These are phyloP conservation scores for Drosophila mauritiana DNA, from an alignment of 1,140 invertebrate genomes.

Conservation along the genomic window DNA sequence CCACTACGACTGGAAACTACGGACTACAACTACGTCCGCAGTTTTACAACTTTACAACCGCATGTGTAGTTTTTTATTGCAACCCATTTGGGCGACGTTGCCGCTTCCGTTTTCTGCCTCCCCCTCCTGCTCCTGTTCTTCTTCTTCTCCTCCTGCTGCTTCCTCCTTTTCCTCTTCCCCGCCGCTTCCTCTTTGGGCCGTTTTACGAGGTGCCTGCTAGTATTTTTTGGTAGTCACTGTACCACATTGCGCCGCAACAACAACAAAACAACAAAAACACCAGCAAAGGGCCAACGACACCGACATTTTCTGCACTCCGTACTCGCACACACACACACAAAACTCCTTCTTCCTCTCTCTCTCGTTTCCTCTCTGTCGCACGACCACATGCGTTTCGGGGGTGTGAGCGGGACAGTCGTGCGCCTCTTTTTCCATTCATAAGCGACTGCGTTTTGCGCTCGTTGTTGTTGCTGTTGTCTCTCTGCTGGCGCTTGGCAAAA, in stretches of 20 bases:
- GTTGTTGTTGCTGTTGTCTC: constrained; percentile 24
- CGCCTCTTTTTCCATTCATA: constrained; percentile 54
- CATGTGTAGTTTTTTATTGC: constrained; percentile 76
- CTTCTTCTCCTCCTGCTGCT: neutral
- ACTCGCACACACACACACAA: constrained; percentile 8
- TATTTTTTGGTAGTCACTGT: constrained; percentile 82
- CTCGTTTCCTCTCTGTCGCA: neutral
- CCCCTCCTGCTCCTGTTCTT: neutral
- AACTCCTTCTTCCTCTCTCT: constrained; percentile 8
- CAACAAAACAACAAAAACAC: constrained; percentile 22
- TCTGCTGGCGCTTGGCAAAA: constrained; percentile 39
- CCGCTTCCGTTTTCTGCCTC: constrained; percentile 25
- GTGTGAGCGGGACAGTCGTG: constrained; percentile 31
- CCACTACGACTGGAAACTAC: constrained; percentile 17
- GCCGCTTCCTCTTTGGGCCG: constrained; percentile 34
- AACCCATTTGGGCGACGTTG: constrained; percentile 44
- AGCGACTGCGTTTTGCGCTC: constrained; percentile 41
- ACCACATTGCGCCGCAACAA: constrained; percentile 69
- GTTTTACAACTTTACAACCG: constrained; percentile 73
- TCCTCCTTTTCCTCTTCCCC: neutral
- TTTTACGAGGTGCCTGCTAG: constrained; percentile 66
- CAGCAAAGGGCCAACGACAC: constrained; percentile 78
- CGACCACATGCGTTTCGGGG: neutral
- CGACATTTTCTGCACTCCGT: constrained; percentile 35
- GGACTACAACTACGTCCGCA: constrained; percentile 47